phyloP scores from a whole-genome alignment of 2,888 invertebrate species.

The Blera fallax region DNA sequence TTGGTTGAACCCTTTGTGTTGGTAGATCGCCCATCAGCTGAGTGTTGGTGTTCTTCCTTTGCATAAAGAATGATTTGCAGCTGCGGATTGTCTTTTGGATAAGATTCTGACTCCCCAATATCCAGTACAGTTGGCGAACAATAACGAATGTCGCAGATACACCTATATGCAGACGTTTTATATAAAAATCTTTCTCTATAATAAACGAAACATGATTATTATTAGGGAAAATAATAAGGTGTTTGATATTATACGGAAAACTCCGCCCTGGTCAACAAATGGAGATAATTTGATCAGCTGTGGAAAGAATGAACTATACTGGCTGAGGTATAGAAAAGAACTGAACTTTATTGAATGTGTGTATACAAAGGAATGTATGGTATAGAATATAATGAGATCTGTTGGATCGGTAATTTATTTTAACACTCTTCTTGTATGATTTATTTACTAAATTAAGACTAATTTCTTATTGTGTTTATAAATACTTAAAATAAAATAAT shows the following conservation, averaged over 20 bases:
- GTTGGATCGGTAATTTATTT: no score
- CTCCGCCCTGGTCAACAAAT: conserved; percentile 21
- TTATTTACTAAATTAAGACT: no score
- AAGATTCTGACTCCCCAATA: conserved; percentile 41
- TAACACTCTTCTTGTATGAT: no score
- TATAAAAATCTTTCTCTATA: conserved; percentile 29
- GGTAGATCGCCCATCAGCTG: conserved; percentile 58
- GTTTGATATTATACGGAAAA: conserved; percentile 19
- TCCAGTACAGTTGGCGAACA: conserved; percentile 49
- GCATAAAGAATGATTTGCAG: conserved; percentile 58
- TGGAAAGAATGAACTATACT: no score
- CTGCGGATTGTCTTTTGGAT: conserved; percentile 8
- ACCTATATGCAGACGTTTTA: conserved; percentile 27
- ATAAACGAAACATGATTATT: conserved; percentile 20
- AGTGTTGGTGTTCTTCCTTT: conserved; percentile 16
- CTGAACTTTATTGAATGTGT: no score
- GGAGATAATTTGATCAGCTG: background rate
- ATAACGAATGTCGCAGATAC: conserved; percentile 27
- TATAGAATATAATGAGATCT: no score
- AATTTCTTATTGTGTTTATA: no score
- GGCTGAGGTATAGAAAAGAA: no score
- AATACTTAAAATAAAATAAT: no score
- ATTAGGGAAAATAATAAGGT: conserved; percentile 34
- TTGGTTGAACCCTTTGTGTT: no score
- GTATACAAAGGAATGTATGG: no score